Evolutionary conservation across 2,797 vertebrate species (phyloP), one percentile per base, ranked within the genome.

Genomic region (Bradypodion ventrale): DNA sequence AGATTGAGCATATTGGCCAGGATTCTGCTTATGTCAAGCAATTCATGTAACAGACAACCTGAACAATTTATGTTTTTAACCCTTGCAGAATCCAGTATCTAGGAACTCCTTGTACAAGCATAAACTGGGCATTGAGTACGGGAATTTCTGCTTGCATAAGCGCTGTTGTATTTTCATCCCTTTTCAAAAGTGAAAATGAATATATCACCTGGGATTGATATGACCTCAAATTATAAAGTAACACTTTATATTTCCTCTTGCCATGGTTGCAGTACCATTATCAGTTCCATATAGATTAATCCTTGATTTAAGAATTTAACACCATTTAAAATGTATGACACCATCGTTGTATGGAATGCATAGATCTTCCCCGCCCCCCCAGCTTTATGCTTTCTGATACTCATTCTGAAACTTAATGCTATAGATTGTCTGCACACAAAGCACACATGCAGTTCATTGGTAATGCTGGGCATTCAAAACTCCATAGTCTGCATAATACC

Each of bases 401-500:
- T 65, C 16, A 62, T 81, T 81, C 65, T 62, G 63, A 76, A 81
- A 81, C 76, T 46, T 40, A 80, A 76, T 62, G 78, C 25, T 68
- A 37, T 76, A 70, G 56, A 63, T 40, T 19, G 42, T 70, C 77
- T 49, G 0, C 59, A 23, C 66, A 56, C 21, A 46, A 78, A 89
- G 60, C 7, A 13, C 19, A 25, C n/a, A 49, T 49, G 52, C 7
- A 81, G 40, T 68, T 84, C 25, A 42, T 68, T 84, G 74, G 56
- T 63, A 52, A 69, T 52, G 32, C 73, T 82, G 2, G 0, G 0
- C 7, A 5, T 86, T 90, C 75, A 86, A 87, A 82, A 85, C 78
- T n/a, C 49, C 49, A 40, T 91, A 60, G 85, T 89, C 83, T 90
- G 73, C 79, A 90, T 87, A 92, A 87, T 66, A 59, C 63, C 80